Evolutionary conservation across 2,888 invertebrate species (phyloP).

Genomic region (Acanthacorydalis orientalis): DNA sequence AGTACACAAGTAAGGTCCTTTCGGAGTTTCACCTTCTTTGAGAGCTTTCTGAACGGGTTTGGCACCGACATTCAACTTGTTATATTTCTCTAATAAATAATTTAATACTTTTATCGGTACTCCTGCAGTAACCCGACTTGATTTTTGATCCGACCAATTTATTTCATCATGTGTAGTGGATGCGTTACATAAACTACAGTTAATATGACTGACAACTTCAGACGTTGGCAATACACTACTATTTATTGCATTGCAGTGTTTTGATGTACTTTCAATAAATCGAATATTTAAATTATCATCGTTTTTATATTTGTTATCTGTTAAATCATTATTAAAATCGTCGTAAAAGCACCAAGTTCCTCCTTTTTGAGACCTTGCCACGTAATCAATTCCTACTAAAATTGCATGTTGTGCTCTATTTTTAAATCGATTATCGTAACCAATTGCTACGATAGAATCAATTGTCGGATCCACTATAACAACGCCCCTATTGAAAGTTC

Average conservation of each 20-base stretch:
- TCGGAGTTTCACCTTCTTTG: constrained; percentile 20
- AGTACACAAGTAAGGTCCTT: constrained; percentile 68
- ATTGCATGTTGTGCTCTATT: constrained; percentile 69
- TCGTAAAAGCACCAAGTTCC: constrained; percentile 41
- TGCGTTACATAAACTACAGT: too few relatives aligned
- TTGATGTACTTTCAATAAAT: too few relatives aligned
- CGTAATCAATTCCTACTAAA: constrained; percentile 73
- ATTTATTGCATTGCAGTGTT: too few relatives aligned
- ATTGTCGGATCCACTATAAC: constrained; percentile 59
- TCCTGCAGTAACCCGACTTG: constrained; percentile 19
- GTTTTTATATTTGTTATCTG: background rate
- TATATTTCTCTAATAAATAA: constrained; percentile 23
- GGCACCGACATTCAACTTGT: constrained; percentile 30
- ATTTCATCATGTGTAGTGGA: too few relatives aligned
- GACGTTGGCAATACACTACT: too few relatives aligned
- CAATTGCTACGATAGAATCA: constrained; percentile 47
- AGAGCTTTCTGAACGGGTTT: constrained; percentile 22
- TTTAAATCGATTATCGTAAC: constrained; percentile 34
- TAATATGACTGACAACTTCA: too few relatives aligned
- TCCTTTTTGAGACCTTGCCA: constrained; percentile 67
- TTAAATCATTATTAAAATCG: constrained; percentile 11
- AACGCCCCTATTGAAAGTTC: constrained; percentile 27
- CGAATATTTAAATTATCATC: background rate
- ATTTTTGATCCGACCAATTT: constrained; percentile 1
- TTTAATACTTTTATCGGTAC: constrained; percentile 18